Percentiles rank a stretch among this genome's conserved stretches.
These are phyloP conservation scores for Smutsia gigantea DNA, from an alignment of 2,797 vertebrate genomes.

Conservation along the genomic window DNA sequence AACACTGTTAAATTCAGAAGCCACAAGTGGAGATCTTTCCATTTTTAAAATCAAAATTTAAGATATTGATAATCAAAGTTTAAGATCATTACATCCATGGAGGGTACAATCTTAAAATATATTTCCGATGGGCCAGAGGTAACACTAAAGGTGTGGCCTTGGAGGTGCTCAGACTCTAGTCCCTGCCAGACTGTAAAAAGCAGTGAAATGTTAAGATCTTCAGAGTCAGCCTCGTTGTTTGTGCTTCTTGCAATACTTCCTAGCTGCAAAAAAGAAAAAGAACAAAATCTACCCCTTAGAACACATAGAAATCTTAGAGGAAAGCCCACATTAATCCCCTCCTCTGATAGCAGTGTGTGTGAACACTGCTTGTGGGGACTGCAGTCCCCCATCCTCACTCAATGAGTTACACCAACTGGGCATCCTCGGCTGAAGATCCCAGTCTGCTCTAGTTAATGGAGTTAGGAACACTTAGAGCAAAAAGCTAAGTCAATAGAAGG, in stretches of 20 bases:
- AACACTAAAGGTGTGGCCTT: constrained; percentile 42
- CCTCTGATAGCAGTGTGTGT: background rate
- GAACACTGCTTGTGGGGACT: background rate
- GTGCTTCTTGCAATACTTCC: constrained; percentile 39
- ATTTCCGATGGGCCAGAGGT: constrained; percentile 67
- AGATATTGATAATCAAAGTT: background rate
- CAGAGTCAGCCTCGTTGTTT: constrained; percentile 67
- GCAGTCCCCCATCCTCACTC: background rate
- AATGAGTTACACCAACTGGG: background rate
- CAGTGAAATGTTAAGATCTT: constrained; percentile 61
- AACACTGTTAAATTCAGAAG: constrained; percentile 8
- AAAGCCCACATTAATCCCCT: constrained; percentile 24
- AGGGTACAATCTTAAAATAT: constrained; percentile 52
- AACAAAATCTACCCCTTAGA: constrained; percentile 22
- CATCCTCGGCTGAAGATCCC: background rate
- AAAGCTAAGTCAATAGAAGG: constrained; percentile 2
- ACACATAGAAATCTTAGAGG: background rate
- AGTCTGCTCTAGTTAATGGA: background rate
- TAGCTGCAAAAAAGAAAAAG: constrained; percentile 6
- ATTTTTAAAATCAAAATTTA: constrained; percentile 30
- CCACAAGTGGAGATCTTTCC: background rate
- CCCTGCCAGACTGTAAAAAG: constrained; percentile 57
- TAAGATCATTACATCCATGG: background rate
- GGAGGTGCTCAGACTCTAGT: constrained; percentile 23
- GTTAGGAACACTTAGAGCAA: background rate